Conservation (phyloP, 2,797 vertebrate species). For the Phrynocephalus guinanensis region DNA sequence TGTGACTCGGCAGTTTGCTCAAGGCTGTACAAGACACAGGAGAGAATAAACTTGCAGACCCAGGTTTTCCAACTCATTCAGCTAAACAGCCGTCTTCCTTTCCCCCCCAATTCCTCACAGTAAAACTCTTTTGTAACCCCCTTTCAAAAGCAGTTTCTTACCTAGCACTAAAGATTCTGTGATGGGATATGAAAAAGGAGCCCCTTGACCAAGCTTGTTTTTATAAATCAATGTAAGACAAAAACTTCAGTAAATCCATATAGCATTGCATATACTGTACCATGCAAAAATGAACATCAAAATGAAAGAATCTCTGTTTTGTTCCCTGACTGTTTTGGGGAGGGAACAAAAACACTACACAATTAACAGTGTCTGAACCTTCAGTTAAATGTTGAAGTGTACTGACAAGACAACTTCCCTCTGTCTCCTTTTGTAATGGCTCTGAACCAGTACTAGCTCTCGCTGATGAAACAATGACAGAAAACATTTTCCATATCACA, state of each 20-base stretch:
- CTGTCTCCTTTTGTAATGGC: too few species aligned
- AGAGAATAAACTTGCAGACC: too few species aligned
- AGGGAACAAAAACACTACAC: conserved; percentile 41
- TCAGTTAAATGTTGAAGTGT: neutral
- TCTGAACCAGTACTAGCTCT: too few species aligned
- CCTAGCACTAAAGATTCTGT: neutral
- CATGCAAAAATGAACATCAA: neutral
- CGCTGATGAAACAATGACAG: too few species aligned
- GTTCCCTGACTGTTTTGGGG: conserved; percentile 20
- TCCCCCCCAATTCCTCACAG: neutral
- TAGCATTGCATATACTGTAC: neutral
- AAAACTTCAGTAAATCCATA: neutral
- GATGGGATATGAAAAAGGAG: too few species aligned
- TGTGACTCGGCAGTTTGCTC: too few species aligned
- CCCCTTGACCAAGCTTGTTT: too few species aligned
- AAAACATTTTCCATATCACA: too few species aligned
- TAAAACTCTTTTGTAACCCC: neutral
- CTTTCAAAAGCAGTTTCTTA: conserved; percentile 2
- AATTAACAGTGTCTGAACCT: neutral
- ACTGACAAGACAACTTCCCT: too few species aligned
- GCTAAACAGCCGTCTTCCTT: neutral
- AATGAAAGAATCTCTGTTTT: conserved; percentile 34
- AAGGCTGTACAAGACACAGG: too few species aligned
- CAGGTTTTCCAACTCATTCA: too few species aligned
- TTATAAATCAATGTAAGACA: neutral